Base-by-base conservation (phyloP, 2,797 vertebrate genomes). In the Rallus crepitans region DNA sequence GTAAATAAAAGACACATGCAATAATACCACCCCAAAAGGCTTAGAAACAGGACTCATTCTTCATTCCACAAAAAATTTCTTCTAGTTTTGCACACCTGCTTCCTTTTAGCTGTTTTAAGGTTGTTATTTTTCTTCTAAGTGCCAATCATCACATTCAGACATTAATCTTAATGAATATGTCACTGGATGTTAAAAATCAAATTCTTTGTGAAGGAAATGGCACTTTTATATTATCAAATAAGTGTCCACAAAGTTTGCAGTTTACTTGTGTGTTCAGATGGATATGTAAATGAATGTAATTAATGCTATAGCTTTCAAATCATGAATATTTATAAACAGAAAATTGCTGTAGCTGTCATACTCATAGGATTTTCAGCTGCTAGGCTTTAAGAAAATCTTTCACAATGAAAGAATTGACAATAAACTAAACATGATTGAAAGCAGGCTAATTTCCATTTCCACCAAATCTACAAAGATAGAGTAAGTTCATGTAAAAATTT, bases 291-390 rank as follows among this genome's bases (percentile, higher is more conserved):
- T 98, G 96, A 97, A 96, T 89, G 53, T 97, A 97, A 98, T 98
- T 98, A 98, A 98, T 97, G 94, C 96, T 98, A 98, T 97, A 96
- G 96, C 95, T 98, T 98, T 98, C 97, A 97, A 83, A 90, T 96
- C 90, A 98, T 98, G 97, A 98, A 98, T 98, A 98, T 98, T 98
- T 97, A 98, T 98, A 96, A 97, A 91, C 53, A 96, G 89, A 98
- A 97, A 97, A 97, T 94, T 97, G 96, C 97, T 96, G 94, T 96
- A 93, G 90, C 97, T 98, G 93, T 97, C 97, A 97, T 97, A 73
- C 87, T 88, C 93, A 83, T 93, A 94, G 93, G 96, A 97, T 96
- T 97, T 97, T 97, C 96, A 97, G 95, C 95, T 97, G 97, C 96
- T 94, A 97, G 83, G 94, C 91, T 92, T 94, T 94, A 95, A 94